phyloP scores from a whole-genome alignment of 2,113 vertebrate species.

The Bufo gargarizans region DNA sequence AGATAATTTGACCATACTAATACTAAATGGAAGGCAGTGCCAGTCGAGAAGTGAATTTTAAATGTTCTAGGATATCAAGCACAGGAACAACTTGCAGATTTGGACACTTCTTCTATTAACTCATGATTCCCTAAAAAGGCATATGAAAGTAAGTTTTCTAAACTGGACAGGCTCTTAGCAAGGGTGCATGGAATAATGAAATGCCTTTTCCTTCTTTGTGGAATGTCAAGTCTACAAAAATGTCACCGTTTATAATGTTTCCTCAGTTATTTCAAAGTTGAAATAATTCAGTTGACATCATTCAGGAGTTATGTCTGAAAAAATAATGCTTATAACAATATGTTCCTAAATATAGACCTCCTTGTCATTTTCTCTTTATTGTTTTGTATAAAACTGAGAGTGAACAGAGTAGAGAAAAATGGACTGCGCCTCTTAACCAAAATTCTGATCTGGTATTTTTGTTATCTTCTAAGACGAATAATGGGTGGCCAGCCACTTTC shows the following conservation, averaged over 20 bases:
- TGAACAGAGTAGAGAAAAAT: not conserved
- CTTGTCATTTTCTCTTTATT: not conserved
- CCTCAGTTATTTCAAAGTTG: not conserved
- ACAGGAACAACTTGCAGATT: too few species aligned
- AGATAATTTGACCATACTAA: too few species aligned
- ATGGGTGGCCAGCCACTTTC: too few species aligned
- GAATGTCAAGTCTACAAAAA: not conserved
- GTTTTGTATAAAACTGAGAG: not conserved
- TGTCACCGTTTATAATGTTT: not conserved
- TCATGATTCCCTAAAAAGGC: too few species aligned
- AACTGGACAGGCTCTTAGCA: too few species aligned
- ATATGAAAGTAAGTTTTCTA: too few species aligned
- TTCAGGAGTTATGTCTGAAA: slow-evolving; percentile 7
- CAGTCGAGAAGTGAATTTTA: too few species aligned
- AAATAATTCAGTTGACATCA: slow-evolving; percentile 15
- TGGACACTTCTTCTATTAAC: too few species aligned
- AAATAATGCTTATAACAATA: not conserved
- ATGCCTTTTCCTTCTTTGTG: not conserved
- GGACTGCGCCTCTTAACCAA: not conserved
- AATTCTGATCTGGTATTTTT: not conserved
- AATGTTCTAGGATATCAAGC: too few species aligned
- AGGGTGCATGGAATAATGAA: too few species aligned
- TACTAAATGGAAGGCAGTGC: too few species aligned
- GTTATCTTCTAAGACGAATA: too few species aligned
- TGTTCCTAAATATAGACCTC: slow-evolving; percentile 4